Evolutionary conservation across 2,113 vertebrate genomes (phyloP).

Genomic region (Sceloporus tristichus): DNA sequence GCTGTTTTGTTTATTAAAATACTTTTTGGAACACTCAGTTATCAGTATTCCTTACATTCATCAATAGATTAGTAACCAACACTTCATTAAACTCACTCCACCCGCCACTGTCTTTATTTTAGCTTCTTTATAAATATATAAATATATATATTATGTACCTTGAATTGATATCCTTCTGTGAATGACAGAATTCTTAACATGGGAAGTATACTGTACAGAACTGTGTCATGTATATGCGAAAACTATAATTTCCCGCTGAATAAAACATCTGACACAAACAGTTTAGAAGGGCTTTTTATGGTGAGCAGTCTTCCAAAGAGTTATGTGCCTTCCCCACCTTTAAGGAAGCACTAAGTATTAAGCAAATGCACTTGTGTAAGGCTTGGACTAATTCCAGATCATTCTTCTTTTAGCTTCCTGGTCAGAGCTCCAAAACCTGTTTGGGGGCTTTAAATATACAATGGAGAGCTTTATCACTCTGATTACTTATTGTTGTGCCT

Average conservation of each 20-base stretch:
- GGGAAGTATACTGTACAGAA: conserved; percentile 78
- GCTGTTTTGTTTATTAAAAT: conserved; percentile 85
- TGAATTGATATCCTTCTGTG: conserved; percentile 71
- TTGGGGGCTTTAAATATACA: background rate
- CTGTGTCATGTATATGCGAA: conserved; percentile 78
- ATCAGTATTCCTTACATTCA: conserved; percentile 83
- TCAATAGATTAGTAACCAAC: conserved; percentile 69
- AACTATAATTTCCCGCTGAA: conserved; percentile 76
- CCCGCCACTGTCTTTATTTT: conserved; percentile 66
- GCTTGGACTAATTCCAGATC: background rate
- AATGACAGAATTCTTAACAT: conserved; percentile 71
- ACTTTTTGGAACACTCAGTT: conserved; percentile 83
- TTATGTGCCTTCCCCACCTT: background rate
- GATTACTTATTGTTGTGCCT: background rate
- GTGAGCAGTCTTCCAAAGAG: background rate
- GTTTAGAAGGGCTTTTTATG: conserved; percentile 32
- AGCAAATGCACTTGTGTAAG: background rate
- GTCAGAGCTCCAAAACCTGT: background rate
- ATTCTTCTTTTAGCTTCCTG: background rate
- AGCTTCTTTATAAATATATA: conserved; percentile 60
- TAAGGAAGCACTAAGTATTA: background rate
- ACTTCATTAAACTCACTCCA: conserved; percentile 55
- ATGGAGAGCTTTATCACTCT: background rate
- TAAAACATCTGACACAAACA: conserved; percentile 78
- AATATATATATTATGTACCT: conserved; percentile 67